These are phyloP conservation scores for Tipula unca DNA, from an alignment of 2,888 invertebrate species.

Conservation along the genomic window DNA sequence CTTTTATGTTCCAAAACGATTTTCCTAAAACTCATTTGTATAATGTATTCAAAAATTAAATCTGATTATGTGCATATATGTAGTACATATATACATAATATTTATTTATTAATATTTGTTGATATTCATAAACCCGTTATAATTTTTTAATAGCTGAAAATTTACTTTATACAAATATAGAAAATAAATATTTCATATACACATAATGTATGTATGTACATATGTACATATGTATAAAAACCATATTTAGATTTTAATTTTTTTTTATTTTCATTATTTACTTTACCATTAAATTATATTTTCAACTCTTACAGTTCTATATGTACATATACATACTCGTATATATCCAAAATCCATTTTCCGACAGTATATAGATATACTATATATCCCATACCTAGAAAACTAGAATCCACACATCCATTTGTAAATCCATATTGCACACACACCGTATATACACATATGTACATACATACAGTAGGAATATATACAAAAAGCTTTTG, in stretches of 20 bases:
- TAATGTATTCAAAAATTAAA: not conserved
- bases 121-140: not conserved
- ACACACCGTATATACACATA: not conserved
- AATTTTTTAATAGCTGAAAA: not conserved
- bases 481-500: not conserved
- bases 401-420: not conserved
- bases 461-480: no score
- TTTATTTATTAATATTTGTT: slow-evolving; percentile 8
- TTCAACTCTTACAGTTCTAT: not conserved
- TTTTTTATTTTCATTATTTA: not conserved
- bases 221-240: not conserved
- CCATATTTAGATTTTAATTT: not conserved
- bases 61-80: not conserved
- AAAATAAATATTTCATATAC: not conserved
- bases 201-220: not conserved
- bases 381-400: not conserved
- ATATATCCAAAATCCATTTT: not conserved
- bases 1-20: no score
- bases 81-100: not conserved
- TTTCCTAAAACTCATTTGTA: not conserved
- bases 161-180: not conserved
- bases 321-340: not conserved
- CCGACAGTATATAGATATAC: no score
- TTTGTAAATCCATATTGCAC: slow-evolving; percentile 8
- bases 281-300: slow-evolving; percentile 14